Conservation (phyloP, 2,113 vertebrate genomes). For the Bufo bufo region DNA sequence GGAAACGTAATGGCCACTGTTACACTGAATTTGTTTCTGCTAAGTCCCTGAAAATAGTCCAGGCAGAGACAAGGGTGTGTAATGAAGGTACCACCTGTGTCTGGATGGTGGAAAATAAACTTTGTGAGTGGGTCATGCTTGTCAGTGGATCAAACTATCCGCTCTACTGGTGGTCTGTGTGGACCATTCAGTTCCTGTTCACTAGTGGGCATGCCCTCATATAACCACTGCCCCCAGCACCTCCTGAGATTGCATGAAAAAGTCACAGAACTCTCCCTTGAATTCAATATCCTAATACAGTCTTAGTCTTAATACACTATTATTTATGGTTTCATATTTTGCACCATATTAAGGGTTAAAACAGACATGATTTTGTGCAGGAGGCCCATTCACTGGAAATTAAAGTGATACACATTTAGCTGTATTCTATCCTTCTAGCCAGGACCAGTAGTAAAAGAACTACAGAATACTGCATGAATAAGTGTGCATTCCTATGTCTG, state of each 20-base stretch:
- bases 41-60: no score
- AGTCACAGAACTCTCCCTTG: neutral
- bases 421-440: neutral
- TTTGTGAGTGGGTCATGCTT: no score
- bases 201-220: no score
- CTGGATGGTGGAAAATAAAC: no score
- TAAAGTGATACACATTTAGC: neutral
- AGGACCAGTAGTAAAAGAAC: neutral
- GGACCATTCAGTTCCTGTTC: no score
- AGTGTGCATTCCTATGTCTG: conserved; percentile 42
- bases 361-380: neutral
- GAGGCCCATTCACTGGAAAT: neutral
- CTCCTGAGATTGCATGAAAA: neutral
- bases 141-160: no score
- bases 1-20: no score
- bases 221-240: no score
- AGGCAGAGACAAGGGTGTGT: no score
- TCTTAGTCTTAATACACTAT: neutral
- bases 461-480: neutral
- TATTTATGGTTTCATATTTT: neutral
- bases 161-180: no score
- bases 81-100: no score
- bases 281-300: neutral
- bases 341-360: neutral
- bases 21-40: no score